Percentiles rank a stretch among this genome's conserved stretches.
phyloP scores from a whole-genome alignment of 64 coral and sea anemone genomes.

The Platygyra sinensis region DNA sequence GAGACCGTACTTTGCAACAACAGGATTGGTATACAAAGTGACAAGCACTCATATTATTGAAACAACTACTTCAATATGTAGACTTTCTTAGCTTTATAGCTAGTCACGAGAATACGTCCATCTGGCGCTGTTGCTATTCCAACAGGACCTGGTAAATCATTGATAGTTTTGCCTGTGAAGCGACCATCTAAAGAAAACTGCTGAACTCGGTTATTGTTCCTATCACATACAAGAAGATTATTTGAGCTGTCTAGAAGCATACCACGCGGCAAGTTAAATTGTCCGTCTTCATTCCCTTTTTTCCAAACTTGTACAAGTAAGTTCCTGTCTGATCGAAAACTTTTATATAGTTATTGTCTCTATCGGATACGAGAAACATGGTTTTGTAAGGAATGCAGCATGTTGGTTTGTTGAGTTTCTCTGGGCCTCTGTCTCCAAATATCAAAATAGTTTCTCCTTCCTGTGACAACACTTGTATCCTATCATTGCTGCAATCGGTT shows the following conservation, averaged over 20 bases:
- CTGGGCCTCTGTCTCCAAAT: neutral
- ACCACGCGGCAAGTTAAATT: neutral
- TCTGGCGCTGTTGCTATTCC: slow-evolving; percentile 5
- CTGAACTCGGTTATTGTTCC: slow-evolving; percentile 33
- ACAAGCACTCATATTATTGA: neutral
- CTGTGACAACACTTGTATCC: slow-evolving; percentile 37
- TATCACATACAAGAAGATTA: slow-evolving; percentile 48
- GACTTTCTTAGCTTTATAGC: neutral
- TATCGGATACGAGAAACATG: slow-evolving; percentile 35
- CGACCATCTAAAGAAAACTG: slow-evolving; percentile 41
- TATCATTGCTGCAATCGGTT: neutral
- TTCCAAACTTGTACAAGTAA: neutral
- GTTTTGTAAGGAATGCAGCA: neutral
- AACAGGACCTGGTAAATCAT: neutral
- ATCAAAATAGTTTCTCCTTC: neutral
- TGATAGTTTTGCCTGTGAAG: slow-evolving; percentile 34
- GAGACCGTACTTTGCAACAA: too few relatives aligned
- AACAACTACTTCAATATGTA: neutral
- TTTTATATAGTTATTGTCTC: slow-evolving; percentile 18
- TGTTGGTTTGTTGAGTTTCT: neutral
- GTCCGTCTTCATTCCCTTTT: slow-evolving; percentile 10
- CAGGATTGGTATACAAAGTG: neutral
- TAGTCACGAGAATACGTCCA: slow-evolving; percentile 14
- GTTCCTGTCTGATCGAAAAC: slow-evolving; percentile 36
- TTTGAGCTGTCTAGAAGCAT: slow-evolving; percentile 6